These are phyloP conservation scores for Lasiurus cinereus DNA, from an alignment of 2,113 vertebrate genomes.

Conservation along the genomic window DNA sequence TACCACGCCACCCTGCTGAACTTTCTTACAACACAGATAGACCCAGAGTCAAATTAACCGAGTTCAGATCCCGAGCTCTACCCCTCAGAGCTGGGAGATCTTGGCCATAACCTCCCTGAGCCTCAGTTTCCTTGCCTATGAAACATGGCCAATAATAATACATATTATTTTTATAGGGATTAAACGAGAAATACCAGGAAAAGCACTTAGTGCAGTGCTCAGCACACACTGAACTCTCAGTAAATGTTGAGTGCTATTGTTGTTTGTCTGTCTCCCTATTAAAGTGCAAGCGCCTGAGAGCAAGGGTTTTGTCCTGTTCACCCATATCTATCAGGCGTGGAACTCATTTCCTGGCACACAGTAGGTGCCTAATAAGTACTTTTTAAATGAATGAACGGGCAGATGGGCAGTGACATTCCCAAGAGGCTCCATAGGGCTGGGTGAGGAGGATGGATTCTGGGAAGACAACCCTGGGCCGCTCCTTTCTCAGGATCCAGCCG, in stretches of 20 bases:
- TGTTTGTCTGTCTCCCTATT: neutral
- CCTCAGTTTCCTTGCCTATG: slow-evolving; percentile 3
- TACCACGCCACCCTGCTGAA: neutral
- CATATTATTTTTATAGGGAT: neutral
- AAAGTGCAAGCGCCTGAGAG: neutral
- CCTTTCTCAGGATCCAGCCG: neutral
- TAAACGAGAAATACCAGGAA: neutral
- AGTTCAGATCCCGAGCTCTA: neutral
- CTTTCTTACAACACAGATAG: neutral
- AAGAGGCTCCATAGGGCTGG: neutral
- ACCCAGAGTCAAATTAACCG: neutral
- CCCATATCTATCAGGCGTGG: neutral
- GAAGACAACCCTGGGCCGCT: neutral
- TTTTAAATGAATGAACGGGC: neutral
- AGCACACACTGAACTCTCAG: neutral
- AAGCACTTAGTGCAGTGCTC: neutral
- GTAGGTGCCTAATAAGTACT: neutral
- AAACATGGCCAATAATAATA: neutral
- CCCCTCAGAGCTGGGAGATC: neutral
- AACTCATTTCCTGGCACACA: neutral
- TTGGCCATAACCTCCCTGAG: neutral
- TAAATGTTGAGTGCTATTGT: neutral
- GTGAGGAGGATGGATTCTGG: neutral
- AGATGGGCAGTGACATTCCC: neutral
- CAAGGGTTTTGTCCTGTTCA: neutral